These are phyloP conservation scores for Myotis yumanensis DNA, from an alignment of 2,113 vertebrate species.

Conservation along the genomic window DNA sequence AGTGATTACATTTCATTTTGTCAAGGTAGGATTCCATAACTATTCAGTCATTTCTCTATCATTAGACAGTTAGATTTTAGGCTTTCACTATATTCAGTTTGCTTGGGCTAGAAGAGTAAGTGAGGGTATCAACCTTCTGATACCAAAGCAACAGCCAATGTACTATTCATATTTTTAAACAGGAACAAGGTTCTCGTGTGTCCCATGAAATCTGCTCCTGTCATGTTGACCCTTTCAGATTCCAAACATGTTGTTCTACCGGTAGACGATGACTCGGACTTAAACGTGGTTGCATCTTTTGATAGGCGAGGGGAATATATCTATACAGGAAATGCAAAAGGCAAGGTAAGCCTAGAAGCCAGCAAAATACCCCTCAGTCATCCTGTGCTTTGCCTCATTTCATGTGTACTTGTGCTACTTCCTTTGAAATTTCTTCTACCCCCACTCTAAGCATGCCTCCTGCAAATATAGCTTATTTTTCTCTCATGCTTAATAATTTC, in stretches of 20 bases:
- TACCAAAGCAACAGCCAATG: constrained; percentile 64
- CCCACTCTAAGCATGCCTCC: not conserved
- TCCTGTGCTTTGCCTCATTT: not conserved
- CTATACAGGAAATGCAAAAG: constrained; percentile 98
- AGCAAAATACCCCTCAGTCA: no score
- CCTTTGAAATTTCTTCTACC: not conserved
- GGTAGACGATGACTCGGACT: constrained; percentile 98
- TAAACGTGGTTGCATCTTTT: constrained; percentile 98
- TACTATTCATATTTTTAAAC: constrained; percentile 69
- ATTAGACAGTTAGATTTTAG: not conserved
- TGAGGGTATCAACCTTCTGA: constrained; percentile 31
- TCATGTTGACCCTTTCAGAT: constrained; percentile 95
- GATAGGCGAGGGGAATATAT: constrained; percentile 97
- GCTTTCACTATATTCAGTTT: not conserved
- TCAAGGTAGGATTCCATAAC: not conserved
- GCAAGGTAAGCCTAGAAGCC: constrained; percentile 90
- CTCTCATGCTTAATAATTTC: not conserved
- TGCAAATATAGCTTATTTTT: not conserved
- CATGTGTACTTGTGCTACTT: not conserved
- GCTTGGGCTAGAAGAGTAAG: not conserved
- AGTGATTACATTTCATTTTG: constrained; percentile 27
- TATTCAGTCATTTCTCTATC: constrained; percentile 26
- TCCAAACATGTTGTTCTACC: constrained; percentile 97
- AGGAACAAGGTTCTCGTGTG: constrained; percentile 98
- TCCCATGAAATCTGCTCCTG: constrained; percentile 98